phyloP scores from a whole-genome alignment of 1,140 invertebrate species.

The Eubasilissa regina region DNA sequence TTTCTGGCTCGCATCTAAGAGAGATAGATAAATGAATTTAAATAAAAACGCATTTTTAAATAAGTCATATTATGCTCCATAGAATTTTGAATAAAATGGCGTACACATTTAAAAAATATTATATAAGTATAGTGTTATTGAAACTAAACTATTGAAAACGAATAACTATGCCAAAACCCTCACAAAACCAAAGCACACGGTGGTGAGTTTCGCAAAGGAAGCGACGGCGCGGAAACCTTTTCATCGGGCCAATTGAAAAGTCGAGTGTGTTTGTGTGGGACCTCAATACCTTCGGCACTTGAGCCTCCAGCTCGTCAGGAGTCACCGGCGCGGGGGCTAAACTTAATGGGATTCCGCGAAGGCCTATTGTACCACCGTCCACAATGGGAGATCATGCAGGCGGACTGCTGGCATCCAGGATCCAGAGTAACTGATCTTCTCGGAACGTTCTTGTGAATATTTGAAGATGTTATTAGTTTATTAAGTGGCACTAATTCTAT shows the following conservation, averaged over 20 bases:
- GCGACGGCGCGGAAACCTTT: conserved; percentile 55
- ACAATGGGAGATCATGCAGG: too few species aligned
- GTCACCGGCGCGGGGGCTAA: not conserved
- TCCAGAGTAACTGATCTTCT: too few species aligned
- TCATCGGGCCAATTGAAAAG: conserved; percentile 28
- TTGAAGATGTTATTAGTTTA: too few species aligned
- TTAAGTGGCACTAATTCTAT: too few species aligned
- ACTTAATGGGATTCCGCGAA: conserved; percentile 19
- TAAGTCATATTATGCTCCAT: not conserved
- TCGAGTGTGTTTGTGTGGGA: conserved; percentile 13
- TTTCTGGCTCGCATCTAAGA: too few species aligned
- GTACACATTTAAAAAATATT: not conserved
- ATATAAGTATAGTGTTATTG: too few species aligned
- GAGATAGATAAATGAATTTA: too few species aligned
- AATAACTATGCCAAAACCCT: not conserved
- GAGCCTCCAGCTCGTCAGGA: conserved; percentile 12
- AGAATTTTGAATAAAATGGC: not conserved
- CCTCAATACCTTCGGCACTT: conserved; percentile 10
- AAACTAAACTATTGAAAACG: not conserved
- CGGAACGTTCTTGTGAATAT: too few species aligned
- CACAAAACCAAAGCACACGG: not conserved
- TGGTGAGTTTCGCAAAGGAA: conserved; percentile 39
- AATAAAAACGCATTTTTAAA: too few species aligned
- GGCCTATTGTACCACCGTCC: not conserved
- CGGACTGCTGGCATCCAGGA: too few species aligned